phyloP scores from a whole-genome alignment of 2,888 invertebrate species.

The Epistrophe eligans region DNA sequence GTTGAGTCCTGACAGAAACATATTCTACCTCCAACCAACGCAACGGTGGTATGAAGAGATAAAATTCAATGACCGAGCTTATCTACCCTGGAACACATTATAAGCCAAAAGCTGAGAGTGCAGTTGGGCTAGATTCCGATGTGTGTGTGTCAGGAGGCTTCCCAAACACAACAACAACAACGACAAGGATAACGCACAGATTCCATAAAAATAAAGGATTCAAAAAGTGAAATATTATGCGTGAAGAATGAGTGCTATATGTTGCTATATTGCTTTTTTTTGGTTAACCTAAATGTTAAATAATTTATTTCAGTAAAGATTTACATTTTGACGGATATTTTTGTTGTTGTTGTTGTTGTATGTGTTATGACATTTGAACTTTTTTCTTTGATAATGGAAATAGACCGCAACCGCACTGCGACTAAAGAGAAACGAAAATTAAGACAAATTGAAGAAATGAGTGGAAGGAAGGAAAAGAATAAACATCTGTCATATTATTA shows the following conservation, averaged over 20 bases:
- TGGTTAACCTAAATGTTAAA: not conserved
- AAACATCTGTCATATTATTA: not conserved
- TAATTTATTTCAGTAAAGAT: slow-evolving; percentile 3
- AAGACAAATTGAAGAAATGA: slow-evolving; percentile 6
- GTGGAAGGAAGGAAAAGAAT: not conserved
- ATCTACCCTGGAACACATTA: not conserved
- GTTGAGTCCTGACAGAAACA: not conserved
- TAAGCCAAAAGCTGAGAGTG: not conserved
- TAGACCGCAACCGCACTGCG: not conserved
- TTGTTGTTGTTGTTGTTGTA: too few species aligned
- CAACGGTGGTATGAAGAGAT: not conserved
- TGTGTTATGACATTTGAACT: not conserved
- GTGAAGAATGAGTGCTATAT: not conserved
- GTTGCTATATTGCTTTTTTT: not conserved
- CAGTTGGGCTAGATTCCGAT: not conserved
- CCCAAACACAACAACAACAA: not conserved
- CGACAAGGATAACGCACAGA: not conserved
- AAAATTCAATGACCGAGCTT: not conserved
- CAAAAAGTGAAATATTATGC: slow-evolving; percentile 3
- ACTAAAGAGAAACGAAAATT: not conserved
- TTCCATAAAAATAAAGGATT: not conserved
- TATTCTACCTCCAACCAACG: not conserved
- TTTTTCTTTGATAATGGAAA: not conserved
- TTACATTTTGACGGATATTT: not conserved
- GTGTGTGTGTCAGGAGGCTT: not conserved